Base-by-base conservation (phyloP, 2,113 vertebrate genomes). In the Morone saxatilis region DNA sequence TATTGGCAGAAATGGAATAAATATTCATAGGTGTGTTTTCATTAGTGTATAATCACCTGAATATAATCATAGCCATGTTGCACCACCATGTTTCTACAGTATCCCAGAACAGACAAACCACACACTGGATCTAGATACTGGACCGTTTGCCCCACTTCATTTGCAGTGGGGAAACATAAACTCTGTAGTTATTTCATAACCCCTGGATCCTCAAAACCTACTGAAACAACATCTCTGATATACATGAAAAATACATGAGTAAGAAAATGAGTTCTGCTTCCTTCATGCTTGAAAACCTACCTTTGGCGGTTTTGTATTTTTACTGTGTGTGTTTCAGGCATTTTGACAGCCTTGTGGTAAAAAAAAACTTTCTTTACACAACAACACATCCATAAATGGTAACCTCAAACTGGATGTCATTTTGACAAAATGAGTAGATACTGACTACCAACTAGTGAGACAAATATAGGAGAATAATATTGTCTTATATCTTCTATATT, bases 281-380 rank as follows among this genome's bases (percentile, higher is more conserved):
- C 68, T 71, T 80, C 78, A 80, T 10, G 50, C 60, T 48, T 40
- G 50, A 56, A 48, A 48, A 13, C 9, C 36, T n/a, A n/a, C n/a
- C n/a, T n/a, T n/a, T 22, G 14, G 20, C 62, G 57, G 77, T 45
- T 62, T 20, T 43, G 38, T 53, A 0, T 54, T 53, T 54, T 48
- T n/a, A 36, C 40, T 38, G 1, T 45, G 54, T 72, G 17, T 11
- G n/a, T 47, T 16, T 71, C 36, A 60, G 47, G n/a, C 56, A 6
- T 10, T 53, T n/a, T 1, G 36, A 70, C 43, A 56, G 51, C 10
- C 7, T 11, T 22, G 47, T 4, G 48, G 20, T 41, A 20, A 7
- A 17, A 61, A 65, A 53, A 43, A 38, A 19, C 60, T 65, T 53
- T 31, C 31, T 61, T 61, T 31, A 31, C 1, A 0, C n/a, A n/a